Percentiles rank a stretch among this genome's conserved stretches.
Conservation (phyloP, 2,797 vertebrate species). For the Hippoglossus hippoglossus region DNA sequence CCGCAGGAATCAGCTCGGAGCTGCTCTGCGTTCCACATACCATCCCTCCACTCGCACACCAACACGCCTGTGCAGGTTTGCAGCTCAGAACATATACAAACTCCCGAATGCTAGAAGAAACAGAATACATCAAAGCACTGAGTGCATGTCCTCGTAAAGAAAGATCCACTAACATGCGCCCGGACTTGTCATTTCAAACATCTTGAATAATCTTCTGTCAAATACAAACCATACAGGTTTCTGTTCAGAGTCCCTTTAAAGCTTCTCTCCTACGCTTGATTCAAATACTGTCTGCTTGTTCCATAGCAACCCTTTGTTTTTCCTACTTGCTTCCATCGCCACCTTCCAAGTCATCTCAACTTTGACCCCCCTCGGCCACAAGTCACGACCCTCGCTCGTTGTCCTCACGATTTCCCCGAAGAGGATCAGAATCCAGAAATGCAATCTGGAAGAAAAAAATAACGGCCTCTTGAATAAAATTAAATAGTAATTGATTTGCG, state of each 20-base stretch:
- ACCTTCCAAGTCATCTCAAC: constrained; percentile 75
- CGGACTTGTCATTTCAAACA: constrained; percentile 44
- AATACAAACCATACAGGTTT: constrained; percentile 27
- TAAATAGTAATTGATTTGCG: constrained; percentile 56
- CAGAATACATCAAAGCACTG: constrained; percentile 49
- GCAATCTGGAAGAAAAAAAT: constrained; percentile 29
- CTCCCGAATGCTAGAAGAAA: constrained; percentile 39
- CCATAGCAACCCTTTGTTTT: constrained; percentile 70
- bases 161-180: constrained; percentile 35
- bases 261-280: constrained; percentile 43
- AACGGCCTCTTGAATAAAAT: constrained; percentile 49
- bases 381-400: constrained; percentile 68
- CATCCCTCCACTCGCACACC: constrained; percentile 37
- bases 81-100: constrained; percentile 37
- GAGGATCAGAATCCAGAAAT: constrained; percentile 56
- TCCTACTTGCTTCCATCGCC: constrained; percentile 60
- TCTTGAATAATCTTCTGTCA: constrained; percentile 53
- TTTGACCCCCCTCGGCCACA: constrained; percentile 77
- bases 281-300: constrained; percentile 53
- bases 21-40: constrained; percentile 34
- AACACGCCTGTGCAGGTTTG: constrained; percentile 63
- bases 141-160: constrained; percentile 17
- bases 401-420: constrained; percentile 50
- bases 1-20: constrained; percentile 35
- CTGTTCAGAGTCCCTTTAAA: constrained; percentile 41